Evolutionary conservation across 2,113 vertebrate genomes (phyloP).

Genomic region (Oreocharis arfaki): DNA sequence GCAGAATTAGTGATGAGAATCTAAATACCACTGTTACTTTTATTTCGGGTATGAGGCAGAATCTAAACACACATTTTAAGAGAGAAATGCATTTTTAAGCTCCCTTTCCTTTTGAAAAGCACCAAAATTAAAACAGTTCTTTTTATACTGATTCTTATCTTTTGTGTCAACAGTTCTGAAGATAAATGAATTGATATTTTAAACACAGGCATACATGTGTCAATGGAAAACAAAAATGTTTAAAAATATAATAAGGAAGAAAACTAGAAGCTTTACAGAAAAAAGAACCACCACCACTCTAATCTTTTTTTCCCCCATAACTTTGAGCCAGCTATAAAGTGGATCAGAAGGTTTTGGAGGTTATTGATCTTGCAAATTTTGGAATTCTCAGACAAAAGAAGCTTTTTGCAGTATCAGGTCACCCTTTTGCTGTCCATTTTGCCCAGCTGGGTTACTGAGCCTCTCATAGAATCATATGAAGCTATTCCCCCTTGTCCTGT

Average conservation of each 20-base stretch:
- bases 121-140: background rate
- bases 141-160: background rate
- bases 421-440: background rate
- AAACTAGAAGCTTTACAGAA: background rate
- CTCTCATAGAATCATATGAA: rapidly evolving
- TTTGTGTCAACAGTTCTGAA: background rate
- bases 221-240: background rate
- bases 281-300: background rate
- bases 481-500: background rate
- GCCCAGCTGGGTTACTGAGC: background rate
- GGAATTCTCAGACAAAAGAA: background rate
- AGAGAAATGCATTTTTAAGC: background rate
- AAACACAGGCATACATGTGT: background rate
- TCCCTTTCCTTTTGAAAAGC: background rate
- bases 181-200: background rate
- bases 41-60: background rate
- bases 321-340: background rate
- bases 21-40: background rate
- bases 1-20: background rate
- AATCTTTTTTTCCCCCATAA: background rate
- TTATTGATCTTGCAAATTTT: background rate
- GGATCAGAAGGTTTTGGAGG: background rate
- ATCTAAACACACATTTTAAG: background rate
- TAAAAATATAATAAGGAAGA: background rate
- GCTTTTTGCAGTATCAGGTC: background rate